Evolutionary conservation across 2,113 vertebrate species (phyloP).

Genomic region (Saguinus imperator): DNA sequence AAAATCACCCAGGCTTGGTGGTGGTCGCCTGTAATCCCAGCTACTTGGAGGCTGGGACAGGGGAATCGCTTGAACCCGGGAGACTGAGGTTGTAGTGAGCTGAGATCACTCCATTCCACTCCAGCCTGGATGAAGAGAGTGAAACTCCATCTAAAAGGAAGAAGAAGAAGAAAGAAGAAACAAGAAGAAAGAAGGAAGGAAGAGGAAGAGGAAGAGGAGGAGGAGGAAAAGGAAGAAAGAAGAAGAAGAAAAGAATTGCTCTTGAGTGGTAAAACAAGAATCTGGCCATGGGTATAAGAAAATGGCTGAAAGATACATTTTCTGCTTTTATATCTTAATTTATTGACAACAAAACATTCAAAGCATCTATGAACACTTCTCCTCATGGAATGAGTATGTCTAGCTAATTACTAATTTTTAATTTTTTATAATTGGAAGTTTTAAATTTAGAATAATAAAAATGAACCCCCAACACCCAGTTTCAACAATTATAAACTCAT

Average conservation of each 20-base stretch:
- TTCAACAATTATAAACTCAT: neutral
- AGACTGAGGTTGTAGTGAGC: no score
- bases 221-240: no score
- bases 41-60: no score
- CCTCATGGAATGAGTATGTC: neutral
- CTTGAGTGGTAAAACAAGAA: neutral
- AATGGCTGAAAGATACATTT: neutral
- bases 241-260: neutral
- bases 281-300: neutral
- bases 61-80: no score
- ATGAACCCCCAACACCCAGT: neutral
- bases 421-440: neutral
- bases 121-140: no score
- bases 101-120: no score
- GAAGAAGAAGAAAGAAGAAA: no score
- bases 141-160: no score
- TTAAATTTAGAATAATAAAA: neutral
- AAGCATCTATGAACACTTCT: neutral
- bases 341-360: conserved; percentile 17
- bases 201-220: no score
- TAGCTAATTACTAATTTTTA: neutral
- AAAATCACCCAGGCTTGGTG: no score
- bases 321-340: conserved; percentile 27
- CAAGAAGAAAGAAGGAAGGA: no score
- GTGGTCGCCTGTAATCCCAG: no score